Base-by-base conservation (phyloP, 2,113 vertebrate species). In the Callipepla californica region DNA sequence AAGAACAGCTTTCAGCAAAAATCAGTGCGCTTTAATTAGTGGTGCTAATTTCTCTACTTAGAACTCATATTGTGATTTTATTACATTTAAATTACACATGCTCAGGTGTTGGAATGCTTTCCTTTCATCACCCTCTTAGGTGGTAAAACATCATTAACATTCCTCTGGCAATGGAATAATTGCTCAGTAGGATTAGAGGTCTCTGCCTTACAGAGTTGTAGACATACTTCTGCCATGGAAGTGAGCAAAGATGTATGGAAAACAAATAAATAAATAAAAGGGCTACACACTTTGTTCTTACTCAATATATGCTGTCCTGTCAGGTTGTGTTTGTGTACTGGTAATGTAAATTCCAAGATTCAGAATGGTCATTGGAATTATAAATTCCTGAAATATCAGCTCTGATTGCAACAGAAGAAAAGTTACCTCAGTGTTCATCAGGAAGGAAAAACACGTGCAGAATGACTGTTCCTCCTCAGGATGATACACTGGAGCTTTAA, bases 31-130 rank as follows among this genome's bases (percentile, higher is more conserved):
- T 92, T 84, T 95, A 95, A 97, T 95, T 95, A 96, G 85, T 0
- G 16, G 96, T 94, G 93, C n/a, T 95, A 94, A 96, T 96, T 97
- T 95, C 94, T 84, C 91, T 79, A 96, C 94, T 94, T 90, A 94
- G 91, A 89, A 84, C 69, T 96, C 88, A 90, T 93, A 91, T 95
- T 94, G 91, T 93, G 83, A 94, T 94, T 95, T 94, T 96, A 95
- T 96, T 96, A 93, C 83, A 68, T 94, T 95, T 92, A 95, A 94
- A 96, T 96, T 94, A 94, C 86, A 94, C 83, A 87, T 77, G 95
- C 88, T 92, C 85, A 94, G 85, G 94, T 95, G 91, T 96, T 94
- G 83, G 76, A 68, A 92, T 34, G 55, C 91, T 95, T 92, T 90
- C 77, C 73, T 96, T 94, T 96, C 91, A 93, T 93, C 91, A 87